Evolutionary conservation across 2,888 invertebrate genomes (phyloP).

Genomic region (Labia minor): DNA sequence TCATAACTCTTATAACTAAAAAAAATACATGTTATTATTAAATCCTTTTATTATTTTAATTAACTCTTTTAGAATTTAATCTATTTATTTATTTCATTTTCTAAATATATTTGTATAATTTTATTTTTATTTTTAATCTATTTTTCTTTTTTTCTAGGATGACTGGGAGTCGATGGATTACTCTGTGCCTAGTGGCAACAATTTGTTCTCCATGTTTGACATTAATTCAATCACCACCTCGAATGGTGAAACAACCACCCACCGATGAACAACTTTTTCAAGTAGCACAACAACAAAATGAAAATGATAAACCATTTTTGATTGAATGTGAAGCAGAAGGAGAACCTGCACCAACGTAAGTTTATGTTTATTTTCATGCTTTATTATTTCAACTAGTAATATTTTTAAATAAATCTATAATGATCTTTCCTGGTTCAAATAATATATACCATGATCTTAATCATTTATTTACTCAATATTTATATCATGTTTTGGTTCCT

Average conservation of each 20-base stretch:
- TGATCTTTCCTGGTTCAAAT: no score
- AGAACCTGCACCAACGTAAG: slow-evolving; percentile 86
- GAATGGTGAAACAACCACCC: slow-evolving; percentile 85
- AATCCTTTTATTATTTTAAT: no score
- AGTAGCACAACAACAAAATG: slow-evolving; percentile 68
- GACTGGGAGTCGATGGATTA: neutral
- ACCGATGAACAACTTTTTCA: slow-evolving; percentile 84
- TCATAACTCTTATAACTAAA: no score
- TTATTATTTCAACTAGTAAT: slow-evolving; percentile 20
- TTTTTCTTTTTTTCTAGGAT: neutral
- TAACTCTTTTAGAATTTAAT: no score
- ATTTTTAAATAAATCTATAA: neutral
- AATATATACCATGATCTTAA: no score
- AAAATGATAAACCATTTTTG: slow-evolving; percentile 86
- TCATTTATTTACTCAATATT: no score
- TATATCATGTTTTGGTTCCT: no score
- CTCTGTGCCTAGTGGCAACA: neutral
- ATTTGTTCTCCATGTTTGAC: slow-evolving; percentile 14
- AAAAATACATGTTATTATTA: no score
- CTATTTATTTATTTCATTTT: no score
- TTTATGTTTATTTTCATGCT: slow-evolving; percentile 28
- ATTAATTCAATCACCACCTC: slow-evolving; percentile 76
- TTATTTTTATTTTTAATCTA: neutral
- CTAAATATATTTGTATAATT: no score
- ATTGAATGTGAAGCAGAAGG: slow-evolving; percentile 95